Percentiles rank a stretch among this genome's conserved stretches.
These are phyloP conservation scores for Piaya cayana DNA, from an alignment of 2,113 vertebrate genomes.

Conservation along the genomic window DNA sequence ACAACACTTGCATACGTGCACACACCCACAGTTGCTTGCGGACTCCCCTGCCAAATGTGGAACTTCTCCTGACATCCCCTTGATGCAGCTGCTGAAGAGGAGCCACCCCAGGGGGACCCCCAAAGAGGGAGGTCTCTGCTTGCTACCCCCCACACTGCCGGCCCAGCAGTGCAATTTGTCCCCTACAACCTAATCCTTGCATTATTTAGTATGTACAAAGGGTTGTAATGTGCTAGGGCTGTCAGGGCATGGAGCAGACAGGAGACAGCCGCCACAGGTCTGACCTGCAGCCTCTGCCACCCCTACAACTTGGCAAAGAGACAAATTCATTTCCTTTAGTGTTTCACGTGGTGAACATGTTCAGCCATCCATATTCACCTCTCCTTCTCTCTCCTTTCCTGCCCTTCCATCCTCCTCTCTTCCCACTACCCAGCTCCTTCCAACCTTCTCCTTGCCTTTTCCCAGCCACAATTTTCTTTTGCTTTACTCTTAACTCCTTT, in stretches of 20 bases:
- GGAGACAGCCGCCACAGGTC: fast-evolving
- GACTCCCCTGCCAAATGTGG: fast-evolving
- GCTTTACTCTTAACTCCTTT: neutral
- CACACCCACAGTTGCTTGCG: fast-evolving
- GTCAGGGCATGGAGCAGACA: fast-evolving
- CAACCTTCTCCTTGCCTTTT: neutral
- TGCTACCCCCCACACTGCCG: neutral
- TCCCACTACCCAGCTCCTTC: neutral
- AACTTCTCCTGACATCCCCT: neutral
- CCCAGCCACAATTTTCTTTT: neutral
- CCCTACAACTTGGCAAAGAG: neutral
- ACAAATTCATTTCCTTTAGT: neutral
- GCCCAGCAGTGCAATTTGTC: neutral
- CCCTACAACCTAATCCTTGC: fast-evolving
- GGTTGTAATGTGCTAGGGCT: neutral
- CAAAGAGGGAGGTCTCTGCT: neutral
- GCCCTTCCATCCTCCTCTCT: neutral
- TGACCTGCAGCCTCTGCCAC: neutral
- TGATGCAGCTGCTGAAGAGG: fast-evolving
- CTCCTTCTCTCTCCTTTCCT: neutral
- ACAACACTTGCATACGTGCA: neutral
- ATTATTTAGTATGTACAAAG: fast-evolving
- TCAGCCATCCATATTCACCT: neutral
- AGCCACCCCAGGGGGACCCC: neutral
- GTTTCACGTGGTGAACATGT: neutral